Percentiles rank a stretch among this genome's conserved stretches.
Conservation (phyloP, 2,888 invertebrate genomes). For the Tanytarsus gracilentus region DNA sequence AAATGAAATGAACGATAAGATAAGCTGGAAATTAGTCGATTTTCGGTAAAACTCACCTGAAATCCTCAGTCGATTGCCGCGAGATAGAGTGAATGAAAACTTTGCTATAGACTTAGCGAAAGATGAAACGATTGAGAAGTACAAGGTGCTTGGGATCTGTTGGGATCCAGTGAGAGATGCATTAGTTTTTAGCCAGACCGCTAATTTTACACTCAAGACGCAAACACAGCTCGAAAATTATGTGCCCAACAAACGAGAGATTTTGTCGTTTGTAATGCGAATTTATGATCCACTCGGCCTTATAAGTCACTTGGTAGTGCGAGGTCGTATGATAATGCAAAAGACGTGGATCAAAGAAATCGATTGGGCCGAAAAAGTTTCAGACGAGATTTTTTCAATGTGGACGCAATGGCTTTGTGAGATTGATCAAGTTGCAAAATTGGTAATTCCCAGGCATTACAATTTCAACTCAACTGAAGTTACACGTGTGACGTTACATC, state of each 20-base stretch:
- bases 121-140: background rate
- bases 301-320: conserved; percentile 31
- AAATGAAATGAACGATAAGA: background rate
- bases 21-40: background rate
- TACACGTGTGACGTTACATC: conserved; percentile 29
- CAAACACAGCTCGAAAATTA: background rate
- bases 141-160: too few species aligned
- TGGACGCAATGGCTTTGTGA: conserved; percentile 32
- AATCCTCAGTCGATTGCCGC: background rate
- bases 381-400: conserved; percentile 30
- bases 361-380: conserved; percentile 30
- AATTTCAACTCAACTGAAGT: too few species aligned
- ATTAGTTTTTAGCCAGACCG: too few species aligned
- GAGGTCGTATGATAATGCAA: conserved; percentile 30
- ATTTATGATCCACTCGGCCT: conserved; percentile 30
- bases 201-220: conserved; percentile 17
- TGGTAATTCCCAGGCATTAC: conserved; percentile 32
- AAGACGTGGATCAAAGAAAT: conserved; percentile 29
- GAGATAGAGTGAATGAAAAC: background rate
- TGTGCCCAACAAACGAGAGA: conserved; percentile 30
- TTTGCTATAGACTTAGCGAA: background rate
- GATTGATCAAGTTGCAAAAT: conserved; percentile 30
- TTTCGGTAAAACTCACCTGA: background rate
- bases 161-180: too few species aligned
- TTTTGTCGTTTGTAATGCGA: conserved; percentile 30